Conservation (phyloP, 2,113 vertebrate genomes). For the Platichthys flesus region DNA sequence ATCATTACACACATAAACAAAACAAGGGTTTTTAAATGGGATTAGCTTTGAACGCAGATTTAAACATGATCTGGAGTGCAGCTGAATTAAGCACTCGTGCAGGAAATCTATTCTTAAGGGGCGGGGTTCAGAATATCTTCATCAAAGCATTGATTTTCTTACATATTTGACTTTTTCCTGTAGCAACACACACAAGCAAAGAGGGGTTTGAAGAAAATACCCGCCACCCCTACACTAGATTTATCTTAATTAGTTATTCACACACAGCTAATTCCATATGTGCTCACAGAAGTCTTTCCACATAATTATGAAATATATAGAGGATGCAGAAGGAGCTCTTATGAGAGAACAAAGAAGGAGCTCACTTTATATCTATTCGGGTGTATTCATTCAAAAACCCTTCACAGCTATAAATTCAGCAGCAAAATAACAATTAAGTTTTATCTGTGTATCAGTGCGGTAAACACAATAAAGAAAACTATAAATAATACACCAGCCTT, state of each 20-base stretch:
- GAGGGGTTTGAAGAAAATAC: conserved; percentile 5
- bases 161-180: conserved; percentile 61
- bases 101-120: conserved; percentile 67
- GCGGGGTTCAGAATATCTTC: conserved; percentile 61
- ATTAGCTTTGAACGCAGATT: background rate
- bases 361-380: background rate
- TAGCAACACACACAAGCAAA: conserved; percentile 23
- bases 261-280: too few species aligned
- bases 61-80: conserved; percentile 19
- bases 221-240: conserved; percentile 17
- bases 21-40: background rate
- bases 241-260: conserved; percentile 30
- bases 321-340: background rate
- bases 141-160: conserved; percentile 64
- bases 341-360: background rate
- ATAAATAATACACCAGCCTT: too few species aligned
- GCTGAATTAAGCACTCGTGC: conserved; percentile 54
- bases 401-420: background rate
- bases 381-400: background rate
- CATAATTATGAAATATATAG: too few species aligned
- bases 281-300: too few species aligned
- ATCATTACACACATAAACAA: background rate
- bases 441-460: too few species aligned
- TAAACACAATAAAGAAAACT: too few species aligned
- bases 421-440: background rate